Evolutionary conservation across 1,140 invertebrate species (phyloP).

Genomic region (Bombus balteatus): DNA sequence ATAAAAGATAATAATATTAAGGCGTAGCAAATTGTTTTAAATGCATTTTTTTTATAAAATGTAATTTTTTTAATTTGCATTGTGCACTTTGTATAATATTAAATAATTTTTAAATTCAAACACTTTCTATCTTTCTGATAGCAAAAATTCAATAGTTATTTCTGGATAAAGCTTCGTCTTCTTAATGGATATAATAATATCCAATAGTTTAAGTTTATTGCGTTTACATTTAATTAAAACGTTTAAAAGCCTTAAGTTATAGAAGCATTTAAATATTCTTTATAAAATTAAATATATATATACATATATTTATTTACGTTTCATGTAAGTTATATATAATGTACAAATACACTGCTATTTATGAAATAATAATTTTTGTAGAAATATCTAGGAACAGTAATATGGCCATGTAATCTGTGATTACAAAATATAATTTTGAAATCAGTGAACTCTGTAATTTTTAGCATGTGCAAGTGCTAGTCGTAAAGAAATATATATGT

Average conservation of each 20-base stretch:
- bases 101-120: neutral
- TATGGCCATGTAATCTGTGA: constrained; percentile 58
- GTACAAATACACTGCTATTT: constrained; percentile 37
- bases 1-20: neutral
- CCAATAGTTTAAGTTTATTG: neutral
- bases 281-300: constrained; percentile 1
- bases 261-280: constrained; percentile 30
- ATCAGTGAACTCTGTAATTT: constrained; percentile 13
- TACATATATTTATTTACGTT: constrained; percentile 15
- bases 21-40: constrained; percentile 23
- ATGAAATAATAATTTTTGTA: constrained; percentile 54
- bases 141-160: constrained; percentile 8
- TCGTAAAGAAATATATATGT: neutral
- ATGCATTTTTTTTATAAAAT: constrained; percentile 25
- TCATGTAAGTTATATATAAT: constrained; percentile 35
- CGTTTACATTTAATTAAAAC: neutral
- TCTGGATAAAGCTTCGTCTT: constrained; percentile 21
- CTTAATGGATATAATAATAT: neutral
- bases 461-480: constrained; percentile 23
- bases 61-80: neutral
- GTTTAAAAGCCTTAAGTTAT: neutral
- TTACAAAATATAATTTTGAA: constrained; percentile 57
- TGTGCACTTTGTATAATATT: neutral
- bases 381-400: constrained; percentile 55
- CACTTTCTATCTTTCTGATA: neutral